A percentile compares a stretch with the other conserved stretches of the same genome.
Conservation (phyloP, 2,888 invertebrate genomes). For the Andrena bucephala region DNA sequence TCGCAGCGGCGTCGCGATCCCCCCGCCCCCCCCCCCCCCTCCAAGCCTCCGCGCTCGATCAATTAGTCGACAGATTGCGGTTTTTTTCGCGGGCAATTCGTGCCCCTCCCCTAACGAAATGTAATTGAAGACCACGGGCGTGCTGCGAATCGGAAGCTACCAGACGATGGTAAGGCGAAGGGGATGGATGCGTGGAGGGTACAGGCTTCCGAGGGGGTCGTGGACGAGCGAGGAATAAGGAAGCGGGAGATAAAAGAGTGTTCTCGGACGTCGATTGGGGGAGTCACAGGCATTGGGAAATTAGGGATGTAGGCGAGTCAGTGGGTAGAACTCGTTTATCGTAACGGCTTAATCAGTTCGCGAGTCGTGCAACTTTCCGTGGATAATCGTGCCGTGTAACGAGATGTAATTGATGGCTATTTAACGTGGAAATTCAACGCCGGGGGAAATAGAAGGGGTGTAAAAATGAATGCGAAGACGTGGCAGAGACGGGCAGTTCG, state of each 20-base stretch:
- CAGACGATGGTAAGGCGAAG: not conserved
- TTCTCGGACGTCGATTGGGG: not conserved
- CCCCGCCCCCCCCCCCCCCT: no score
- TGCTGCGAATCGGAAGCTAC: constrained; percentile 20
- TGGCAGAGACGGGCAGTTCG: not conserved
- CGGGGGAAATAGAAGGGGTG: not conserved
- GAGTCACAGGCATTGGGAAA: not conserved
- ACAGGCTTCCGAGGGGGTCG: not conserved
- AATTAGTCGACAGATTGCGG: constrained; percentile 20
- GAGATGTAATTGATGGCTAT: not conserved
- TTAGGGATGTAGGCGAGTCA: not conserved
- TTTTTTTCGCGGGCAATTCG: constrained; percentile 23
- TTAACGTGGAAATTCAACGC: not conserved
- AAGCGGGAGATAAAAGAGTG: not conserved
- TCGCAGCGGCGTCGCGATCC: not conserved
- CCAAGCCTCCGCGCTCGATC: not conserved
- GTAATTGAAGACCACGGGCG: constrained; percentile 20
- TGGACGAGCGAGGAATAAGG: constrained; percentile 3
- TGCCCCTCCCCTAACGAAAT: constrained; percentile 22
- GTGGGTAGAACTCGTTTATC: not conserved
- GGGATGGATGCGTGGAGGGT: not conserved
- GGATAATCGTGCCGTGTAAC: constrained; percentile 1
- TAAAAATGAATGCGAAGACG: not conserved
- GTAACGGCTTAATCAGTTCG: not conserved
- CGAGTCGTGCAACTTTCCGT: not conserved